Percentiles rank a stretch among this genome's conserved stretches.
Conservation (phyloP, 2,113 vertebrate species). For the Dipodomys ordii region DNA sequence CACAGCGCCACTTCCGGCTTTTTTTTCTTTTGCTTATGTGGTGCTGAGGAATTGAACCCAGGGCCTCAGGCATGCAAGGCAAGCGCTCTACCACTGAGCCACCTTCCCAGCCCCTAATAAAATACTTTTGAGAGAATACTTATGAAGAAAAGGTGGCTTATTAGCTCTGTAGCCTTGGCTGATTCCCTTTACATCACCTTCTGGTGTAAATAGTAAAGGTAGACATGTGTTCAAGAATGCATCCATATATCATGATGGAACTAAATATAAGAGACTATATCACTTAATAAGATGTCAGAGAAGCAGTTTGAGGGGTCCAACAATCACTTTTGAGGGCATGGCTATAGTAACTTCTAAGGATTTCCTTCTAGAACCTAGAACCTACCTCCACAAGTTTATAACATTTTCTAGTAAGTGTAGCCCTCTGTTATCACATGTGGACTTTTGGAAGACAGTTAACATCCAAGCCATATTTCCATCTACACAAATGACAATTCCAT, state of each 20-base stretch:
- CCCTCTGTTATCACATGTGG: background rate
- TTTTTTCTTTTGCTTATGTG: no score
- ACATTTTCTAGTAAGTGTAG: background rate
- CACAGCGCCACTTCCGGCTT: no score
- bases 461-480: background rate
- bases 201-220: background rate
- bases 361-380: background rate
- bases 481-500: slow-evolving; percentile 40
- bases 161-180: background rate
- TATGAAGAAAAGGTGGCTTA: background rate
- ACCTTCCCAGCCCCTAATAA: no score
- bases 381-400: background rate
- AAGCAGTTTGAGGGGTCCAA: background rate
- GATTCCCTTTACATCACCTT: background rate
- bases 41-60: no score
- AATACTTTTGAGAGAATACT: background rate
- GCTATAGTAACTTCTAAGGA: background rate
- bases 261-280: background rate
- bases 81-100: no score
- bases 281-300: background rate
- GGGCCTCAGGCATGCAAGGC: no score
- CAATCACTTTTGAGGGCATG: background rate
- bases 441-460: background rate
- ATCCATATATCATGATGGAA: background rate
- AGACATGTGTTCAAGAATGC: background rate